Conservation (phyloP, 2,888 invertebrate species). For the Lasius fuliginosus region DNA sequence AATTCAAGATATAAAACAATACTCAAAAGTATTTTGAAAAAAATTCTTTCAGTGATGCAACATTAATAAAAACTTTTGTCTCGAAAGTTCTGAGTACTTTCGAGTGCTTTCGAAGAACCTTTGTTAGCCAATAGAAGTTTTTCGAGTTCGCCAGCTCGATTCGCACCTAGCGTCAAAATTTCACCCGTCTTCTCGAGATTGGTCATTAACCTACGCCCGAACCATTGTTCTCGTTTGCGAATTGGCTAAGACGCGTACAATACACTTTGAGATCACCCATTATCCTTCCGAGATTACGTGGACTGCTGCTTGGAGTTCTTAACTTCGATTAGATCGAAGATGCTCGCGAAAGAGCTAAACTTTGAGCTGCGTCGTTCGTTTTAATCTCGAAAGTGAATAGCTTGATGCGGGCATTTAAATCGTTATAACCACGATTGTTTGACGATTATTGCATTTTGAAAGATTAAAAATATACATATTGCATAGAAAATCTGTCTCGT, state of each 20-base stretch:
- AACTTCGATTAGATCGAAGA: slow-evolving; percentile 61
- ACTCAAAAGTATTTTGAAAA: slow-evolving; percentile 15
- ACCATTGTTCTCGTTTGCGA: slow-evolving; percentile 79
- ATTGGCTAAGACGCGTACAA: slow-evolving; percentile 76
- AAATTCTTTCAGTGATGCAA: slow-evolving; percentile 14
- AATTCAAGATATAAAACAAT: slow-evolving; percentile 34
- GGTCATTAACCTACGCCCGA: slow-evolving; percentile 78
- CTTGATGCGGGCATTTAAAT: slow-evolving; percentile 14
- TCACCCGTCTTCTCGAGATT: slow-evolving; percentile 76
- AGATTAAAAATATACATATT: neutral
- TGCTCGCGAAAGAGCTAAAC: slow-evolving; percentile 47
- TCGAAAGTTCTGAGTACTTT: slow-evolving; percentile 41
- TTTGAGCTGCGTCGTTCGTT: slow-evolving; percentile 34
- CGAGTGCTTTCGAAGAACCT: slow-evolving; percentile 11
- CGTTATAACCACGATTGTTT: neutral
- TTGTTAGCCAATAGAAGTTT: slow-evolving; percentile 59
- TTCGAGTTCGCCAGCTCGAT: slow-evolving; percentile 54
- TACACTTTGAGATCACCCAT: slow-evolving; percentile 75
- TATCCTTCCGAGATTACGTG: slow-evolving; percentile 78
- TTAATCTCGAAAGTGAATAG: slow-evolving; percentile 23
- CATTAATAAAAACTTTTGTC: slow-evolving; percentile 49
- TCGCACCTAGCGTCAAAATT: slow-evolving; percentile 67
- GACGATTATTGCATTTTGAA: neutral
- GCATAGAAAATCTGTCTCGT: neutral
- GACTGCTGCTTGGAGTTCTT: slow-evolving; percentile 66